Conservation (phyloP, 2,113 vertebrate species). For the Microcebus ravelobensis region DNA sequence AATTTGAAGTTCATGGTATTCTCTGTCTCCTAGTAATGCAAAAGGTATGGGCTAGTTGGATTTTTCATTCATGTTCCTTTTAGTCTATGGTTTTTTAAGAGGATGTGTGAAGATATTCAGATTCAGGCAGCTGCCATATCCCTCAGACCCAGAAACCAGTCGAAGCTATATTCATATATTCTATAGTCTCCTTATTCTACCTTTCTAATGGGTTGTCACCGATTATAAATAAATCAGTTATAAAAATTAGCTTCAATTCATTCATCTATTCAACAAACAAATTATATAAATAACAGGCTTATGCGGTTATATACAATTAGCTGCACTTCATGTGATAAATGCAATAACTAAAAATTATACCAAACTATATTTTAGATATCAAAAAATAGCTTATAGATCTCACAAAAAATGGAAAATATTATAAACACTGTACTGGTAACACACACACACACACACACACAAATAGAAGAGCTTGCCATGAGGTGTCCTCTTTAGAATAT, state of each 20-base stretch:
- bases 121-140: neutral
- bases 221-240: slow-evolving; percentile 12
- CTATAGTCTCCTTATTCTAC: neutral
- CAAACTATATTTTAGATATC: neutral
- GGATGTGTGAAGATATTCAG: neutral
- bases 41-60: neutral
- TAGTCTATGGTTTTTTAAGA: neutral
- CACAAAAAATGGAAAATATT: slow-evolving; percentile 62
- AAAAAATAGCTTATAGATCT: slow-evolving; percentile 47
- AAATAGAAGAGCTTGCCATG: slow-evolving; percentile 44
- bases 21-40: neutral
- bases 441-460: neutral
- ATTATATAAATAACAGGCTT: slow-evolving; percentile 24
- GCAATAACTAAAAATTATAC: slow-evolving; percentile 72
- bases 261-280: slow-evolving; percentile 46
- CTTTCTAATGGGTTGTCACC: neutral
- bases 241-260: slow-evolving; percentile 44
- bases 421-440: slow-evolving; percentile 22
- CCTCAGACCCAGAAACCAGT: slow-evolving; percentile 10
- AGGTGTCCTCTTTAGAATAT: neutral
- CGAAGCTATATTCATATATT: neutral
- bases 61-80: neutral
- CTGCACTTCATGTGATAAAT: slow-evolving; percentile 66
- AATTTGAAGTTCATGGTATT: slow-evolving; percentile 20
- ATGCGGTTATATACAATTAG: slow-evolving; percentile 21